phyloP scores from a whole-genome alignment of 2,888 invertebrate genomes.

The Sympetrum striolatum region DNA sequence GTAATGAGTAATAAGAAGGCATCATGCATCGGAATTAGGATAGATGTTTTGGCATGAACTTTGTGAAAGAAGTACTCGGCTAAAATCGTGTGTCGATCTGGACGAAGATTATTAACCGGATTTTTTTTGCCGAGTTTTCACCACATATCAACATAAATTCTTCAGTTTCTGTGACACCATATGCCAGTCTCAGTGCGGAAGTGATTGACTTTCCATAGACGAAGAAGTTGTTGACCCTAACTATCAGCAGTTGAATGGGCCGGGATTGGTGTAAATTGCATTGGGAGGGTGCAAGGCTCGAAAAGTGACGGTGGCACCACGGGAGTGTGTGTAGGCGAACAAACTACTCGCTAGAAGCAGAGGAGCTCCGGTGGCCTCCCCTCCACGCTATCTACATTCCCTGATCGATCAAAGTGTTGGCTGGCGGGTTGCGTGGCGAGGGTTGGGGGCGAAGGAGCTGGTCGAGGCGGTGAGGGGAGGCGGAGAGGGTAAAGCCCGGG shows the following conservation, averaged over 20 bases:
- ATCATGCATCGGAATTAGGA: constrained; percentile 21
- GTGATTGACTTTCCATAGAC: constrained; percentile 9
- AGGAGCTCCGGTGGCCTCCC: constrained; percentile 34
- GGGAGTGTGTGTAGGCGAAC: constrained; percentile 37
- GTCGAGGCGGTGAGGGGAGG: constrained; percentile 1
- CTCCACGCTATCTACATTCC: constrained; percentile 40
- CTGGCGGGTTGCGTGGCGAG: constrained; percentile 43
- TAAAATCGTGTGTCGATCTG: neutral
- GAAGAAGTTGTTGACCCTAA: constrained; percentile 15
- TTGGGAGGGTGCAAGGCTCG: constrained; percentile 5
- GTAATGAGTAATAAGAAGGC: constrained; percentile 9
- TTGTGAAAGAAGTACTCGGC: neutral
- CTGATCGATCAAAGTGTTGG: constrained; percentile 44
- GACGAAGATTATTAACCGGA: neutral
- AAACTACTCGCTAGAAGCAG: constrained; percentile 39
- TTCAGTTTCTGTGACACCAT: neutral
- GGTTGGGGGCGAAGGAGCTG: constrained; percentile 26
- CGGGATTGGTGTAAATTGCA: neutral
- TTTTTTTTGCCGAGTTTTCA: constrained; percentile 10
- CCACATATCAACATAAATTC: constrained; percentile 6
- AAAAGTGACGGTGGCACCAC: constrained; percentile 34
- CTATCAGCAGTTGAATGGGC: neutral
- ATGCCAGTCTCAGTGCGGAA: constrained; percentile 30
- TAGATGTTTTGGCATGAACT: neutral
- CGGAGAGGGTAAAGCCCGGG: neutral